A percentile compares a stretch with the other conserved stretches of the same genome.
Conservation (phyloP, 2,113 vertebrate species). For the Peromyscus californicus region DNA sequence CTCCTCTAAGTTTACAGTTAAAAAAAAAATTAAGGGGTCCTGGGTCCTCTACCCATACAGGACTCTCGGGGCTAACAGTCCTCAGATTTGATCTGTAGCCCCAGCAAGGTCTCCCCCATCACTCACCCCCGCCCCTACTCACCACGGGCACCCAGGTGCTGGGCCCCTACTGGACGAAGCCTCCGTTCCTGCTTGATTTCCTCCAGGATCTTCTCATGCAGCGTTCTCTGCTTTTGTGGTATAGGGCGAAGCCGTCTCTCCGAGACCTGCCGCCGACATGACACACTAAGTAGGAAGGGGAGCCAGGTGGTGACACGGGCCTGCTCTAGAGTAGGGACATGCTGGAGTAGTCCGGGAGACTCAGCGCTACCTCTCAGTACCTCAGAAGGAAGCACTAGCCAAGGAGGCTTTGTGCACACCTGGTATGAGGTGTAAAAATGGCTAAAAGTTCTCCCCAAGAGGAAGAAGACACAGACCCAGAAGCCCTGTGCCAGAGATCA, state of each 20-base stretch:
- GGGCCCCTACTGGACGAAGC: constrained; percentile 90
- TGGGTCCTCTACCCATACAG: background rate
- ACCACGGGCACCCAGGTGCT: constrained; percentile 87
- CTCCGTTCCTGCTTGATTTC: constrained; percentile 95
- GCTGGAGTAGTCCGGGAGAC: background rate
- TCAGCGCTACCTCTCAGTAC: background rate
- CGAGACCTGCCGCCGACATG: constrained; percentile 85
- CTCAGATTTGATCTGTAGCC: background rate
- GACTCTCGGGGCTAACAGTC: background rate
- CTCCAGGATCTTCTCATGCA: constrained; percentile 95
- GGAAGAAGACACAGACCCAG: background rate
- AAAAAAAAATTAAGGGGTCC: background rate
- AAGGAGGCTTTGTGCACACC: background rate
- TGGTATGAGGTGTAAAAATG: too few species aligned
- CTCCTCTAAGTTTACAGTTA: background rate
- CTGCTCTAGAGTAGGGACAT: background rate
- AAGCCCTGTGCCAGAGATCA: too few species aligned
- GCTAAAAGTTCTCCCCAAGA: background rate
- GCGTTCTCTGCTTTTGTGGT: constrained; percentile 91
- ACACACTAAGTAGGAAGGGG: accelerated
- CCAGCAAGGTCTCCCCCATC: background rate
- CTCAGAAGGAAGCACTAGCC: background rate
- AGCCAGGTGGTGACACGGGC: accelerated
- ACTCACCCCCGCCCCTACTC: background rate
- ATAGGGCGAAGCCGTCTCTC: constrained; percentile 93